phyloP scores from a whole-genome alignment of 2,113 vertebrate species.

The Pseudonaja textilis region DNA sequence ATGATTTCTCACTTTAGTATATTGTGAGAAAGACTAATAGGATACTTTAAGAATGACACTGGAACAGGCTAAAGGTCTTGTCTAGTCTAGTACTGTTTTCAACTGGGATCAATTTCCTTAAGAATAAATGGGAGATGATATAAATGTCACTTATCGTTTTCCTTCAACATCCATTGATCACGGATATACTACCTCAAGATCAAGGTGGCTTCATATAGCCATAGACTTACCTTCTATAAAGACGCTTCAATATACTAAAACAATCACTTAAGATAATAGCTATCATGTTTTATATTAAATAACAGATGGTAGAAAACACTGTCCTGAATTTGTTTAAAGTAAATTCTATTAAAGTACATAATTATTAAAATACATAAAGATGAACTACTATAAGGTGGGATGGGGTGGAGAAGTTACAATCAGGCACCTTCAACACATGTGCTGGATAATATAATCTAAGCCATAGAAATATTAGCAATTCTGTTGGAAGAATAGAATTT shows the following conservation, averaged over 20 bases:
- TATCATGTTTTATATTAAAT: background rate
- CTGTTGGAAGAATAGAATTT: background rate
- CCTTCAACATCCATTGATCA: background rate
- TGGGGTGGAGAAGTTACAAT: background rate
- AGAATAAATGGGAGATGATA: background rate
- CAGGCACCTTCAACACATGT: background rate
- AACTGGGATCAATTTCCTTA: background rate
- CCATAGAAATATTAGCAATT: background rate
- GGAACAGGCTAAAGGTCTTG: background rate
- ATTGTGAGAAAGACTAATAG: no score
- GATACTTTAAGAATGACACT: no score
- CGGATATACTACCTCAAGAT: background rate
- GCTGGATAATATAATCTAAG: background rate
- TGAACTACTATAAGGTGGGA: background rate
- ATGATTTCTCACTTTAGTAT: no score
- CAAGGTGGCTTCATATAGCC: background rate
- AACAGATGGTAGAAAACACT: background rate
- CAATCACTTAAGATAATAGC: background rate
- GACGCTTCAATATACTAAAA: background rate
- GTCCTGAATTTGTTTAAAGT: background rate
- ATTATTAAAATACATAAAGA: background rate
- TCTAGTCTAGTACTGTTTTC: background rate
- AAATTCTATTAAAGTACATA: background rate
- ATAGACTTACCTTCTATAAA: background rate
- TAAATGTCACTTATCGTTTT: background rate